Conservation (phyloP, 2,888 invertebrate species). For the Bimastos eiseni region DNA sequence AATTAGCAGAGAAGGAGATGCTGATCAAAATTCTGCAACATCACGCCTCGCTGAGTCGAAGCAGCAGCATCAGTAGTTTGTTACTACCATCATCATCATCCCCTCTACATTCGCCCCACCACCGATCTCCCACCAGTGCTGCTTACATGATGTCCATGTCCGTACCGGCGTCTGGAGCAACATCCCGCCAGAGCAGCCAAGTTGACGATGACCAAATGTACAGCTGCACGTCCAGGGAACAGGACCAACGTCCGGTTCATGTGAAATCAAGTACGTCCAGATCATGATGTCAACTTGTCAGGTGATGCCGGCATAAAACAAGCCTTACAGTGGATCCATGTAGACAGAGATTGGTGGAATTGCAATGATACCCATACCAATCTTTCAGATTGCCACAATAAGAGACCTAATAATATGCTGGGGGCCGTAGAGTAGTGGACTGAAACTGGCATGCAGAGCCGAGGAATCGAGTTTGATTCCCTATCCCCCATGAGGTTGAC, state of each 20-base stretch:
- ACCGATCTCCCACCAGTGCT: slow-evolving; percentile 19
- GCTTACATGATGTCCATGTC: slow-evolving; percentile 27
- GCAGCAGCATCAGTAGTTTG: slow-evolving; percentile 55
- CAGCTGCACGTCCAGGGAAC: slow-evolving; percentile 10
- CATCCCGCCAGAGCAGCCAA: slow-evolving; percentile 42
- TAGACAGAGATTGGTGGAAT: not conserved
- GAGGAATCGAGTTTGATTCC: too few relatives aligned
- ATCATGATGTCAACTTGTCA: not conserved
- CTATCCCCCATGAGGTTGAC: too few relatives aligned
- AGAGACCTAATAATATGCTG: not conserved
- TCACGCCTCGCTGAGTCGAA: slow-evolving; percentile 54
- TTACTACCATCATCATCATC: slow-evolving; percentile 58
- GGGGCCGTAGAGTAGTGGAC: too few relatives aligned
- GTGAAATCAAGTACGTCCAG: slow-evolving; percentile 7
- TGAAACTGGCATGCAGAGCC: too few relatives aligned
- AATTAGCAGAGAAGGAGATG: slow-evolving; percentile 84
- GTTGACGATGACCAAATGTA: slow-evolving; percentile 31
- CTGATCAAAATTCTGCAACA: slow-evolving; percentile 83
- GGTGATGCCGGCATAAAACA: not conserved
- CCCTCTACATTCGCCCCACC: slow-evolving; percentile 52
- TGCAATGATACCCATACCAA: not conserved
- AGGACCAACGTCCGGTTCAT: not conserved
- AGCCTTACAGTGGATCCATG: not conserved
- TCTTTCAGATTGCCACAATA: not conserved
- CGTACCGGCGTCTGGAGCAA: slow-evolving; percentile 27